Percentiles rank a stretch among this genome's conserved stretches.
phyloP scores from a whole-genome alignment of 1,140 invertebrate genomes.

The Stegodyphus mimosarum region DNA sequence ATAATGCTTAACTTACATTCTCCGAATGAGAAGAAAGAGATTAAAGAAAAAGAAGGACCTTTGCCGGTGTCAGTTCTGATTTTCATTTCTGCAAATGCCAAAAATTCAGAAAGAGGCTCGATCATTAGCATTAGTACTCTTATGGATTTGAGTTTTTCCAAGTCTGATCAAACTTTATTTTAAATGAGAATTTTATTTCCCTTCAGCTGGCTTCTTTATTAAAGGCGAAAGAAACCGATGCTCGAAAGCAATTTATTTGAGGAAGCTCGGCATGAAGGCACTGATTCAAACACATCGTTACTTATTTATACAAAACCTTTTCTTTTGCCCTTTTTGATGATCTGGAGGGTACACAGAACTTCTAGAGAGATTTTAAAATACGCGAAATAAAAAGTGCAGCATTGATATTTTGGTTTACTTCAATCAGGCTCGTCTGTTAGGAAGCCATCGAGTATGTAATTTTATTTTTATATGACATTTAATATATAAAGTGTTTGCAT shows the following conservation, averaged over 20 bases:
- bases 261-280: not conserved
- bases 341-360: not conserved
- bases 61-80: conserved; percentile 29
- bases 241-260: conserved; percentile 35
- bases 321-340: not conserved
- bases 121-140: conserved; percentile 56
- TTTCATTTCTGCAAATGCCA: conserved; percentile 37
- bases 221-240: conserved; percentile 23
- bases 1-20: conserved; percentile 51
- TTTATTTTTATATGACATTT: too few species aligned
- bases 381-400: not conserved
- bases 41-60: conserved; percentile 42
- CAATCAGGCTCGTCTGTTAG: not conserved
- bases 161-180: conserved; percentile 38
- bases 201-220: conserved; percentile 11
- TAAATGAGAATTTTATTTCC: conserved; percentile 3
- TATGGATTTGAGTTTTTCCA: conserved; percentile 48
- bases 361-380: not conserved
- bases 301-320: conserved; percentile 7
- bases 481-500: too few species aligned
- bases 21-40: conserved; percentile 21
- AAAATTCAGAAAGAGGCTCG: conserved; percentile 44
- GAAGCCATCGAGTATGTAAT: not conserved
- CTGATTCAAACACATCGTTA: not conserved
- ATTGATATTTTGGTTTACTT: not conserved